Conservation (phyloP, 2,797 vertebrate genomes). For the Petrocephalus schoutedeni region DNA sequence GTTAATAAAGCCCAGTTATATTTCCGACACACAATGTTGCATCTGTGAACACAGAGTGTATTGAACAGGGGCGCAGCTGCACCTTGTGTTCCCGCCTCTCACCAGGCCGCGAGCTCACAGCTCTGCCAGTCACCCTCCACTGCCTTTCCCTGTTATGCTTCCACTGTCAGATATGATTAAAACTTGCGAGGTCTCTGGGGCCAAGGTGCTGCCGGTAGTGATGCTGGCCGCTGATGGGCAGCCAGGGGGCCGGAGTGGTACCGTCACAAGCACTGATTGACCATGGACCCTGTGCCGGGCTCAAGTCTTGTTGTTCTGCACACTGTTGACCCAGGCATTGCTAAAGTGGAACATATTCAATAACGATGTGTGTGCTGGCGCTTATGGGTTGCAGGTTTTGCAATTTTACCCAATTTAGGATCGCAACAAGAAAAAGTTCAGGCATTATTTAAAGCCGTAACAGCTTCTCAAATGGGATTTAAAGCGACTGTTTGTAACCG, state of each 20-base stretch:
- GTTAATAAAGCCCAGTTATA: background rate
- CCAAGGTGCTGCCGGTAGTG: conserved; percentile 5
- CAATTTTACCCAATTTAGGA: background rate
- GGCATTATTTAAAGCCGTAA: background rate
- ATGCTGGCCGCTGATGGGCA: conserved; percentile 24
- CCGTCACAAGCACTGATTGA: background rate
- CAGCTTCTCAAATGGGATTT: background rate
- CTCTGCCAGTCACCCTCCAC: conserved; percentile 39
- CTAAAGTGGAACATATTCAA: conserved; percentile 18
- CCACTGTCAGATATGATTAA: conserved; percentile 48
- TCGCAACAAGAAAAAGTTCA: background rate
- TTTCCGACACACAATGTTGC: background rate
- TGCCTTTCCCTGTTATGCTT: conserved; percentile 46
- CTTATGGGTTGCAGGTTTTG: background rate
- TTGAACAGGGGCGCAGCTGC: conserved; percentile 25
- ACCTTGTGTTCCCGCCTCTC: conserved; percentile 22
- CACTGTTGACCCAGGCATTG: conserved; percentile 18
- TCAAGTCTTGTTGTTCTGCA: background rate
- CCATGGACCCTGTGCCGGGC: background rate
- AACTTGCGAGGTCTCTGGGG: conserved; percentile 30
- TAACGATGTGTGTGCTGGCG: background rate
- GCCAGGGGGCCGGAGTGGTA: background rate
- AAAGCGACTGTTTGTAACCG: background rate
- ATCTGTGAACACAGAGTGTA: conserved; percentile 22
- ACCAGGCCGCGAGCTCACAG: conserved; percentile 30